phyloP scores from a whole-genome alignment of 2,797 vertebrate species.

The Acropternis orthonyx region DNA sequence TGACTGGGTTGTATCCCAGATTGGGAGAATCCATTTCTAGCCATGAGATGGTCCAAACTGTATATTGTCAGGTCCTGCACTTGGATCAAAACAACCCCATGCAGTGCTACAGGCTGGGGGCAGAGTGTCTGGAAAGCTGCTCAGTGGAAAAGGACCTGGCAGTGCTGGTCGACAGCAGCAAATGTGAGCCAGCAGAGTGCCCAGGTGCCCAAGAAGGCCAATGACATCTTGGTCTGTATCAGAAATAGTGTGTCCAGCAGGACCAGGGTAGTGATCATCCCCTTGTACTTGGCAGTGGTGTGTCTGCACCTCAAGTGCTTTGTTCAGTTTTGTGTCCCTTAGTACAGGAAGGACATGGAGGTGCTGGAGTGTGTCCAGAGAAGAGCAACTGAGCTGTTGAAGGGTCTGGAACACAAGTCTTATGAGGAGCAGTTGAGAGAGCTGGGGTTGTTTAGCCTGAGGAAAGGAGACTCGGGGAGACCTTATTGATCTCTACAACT shows the following conservation, averaged over 20 bases:
- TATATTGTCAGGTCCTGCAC: neutral
- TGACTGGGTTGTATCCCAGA: too few species aligned
- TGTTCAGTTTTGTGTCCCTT: neutral
- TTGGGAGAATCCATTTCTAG: neutral
- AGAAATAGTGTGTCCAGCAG: neutral
- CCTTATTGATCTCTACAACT: neutral
- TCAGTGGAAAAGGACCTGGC: neutral
- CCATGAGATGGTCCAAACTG: neutral
- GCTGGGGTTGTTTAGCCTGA: neutral
- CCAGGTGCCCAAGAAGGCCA: neutral
- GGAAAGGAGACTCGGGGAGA: neutral
- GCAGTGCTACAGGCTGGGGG: neutral
- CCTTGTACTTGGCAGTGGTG: fast-evolving
- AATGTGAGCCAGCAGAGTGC: neutral
- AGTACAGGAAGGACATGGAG: neutral
- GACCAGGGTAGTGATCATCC: neutral
- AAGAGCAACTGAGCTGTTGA: neutral
- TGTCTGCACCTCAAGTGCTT: fast-evolving
- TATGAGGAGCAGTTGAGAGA: fast-evolving
- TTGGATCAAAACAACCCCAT: neutral
- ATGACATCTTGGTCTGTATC: fast-evolving
- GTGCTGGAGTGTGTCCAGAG: fast-evolving
- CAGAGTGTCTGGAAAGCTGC: neutral
- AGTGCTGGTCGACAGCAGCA: fast-evolving
- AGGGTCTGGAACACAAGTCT: neutral